Base-by-base conservation (phyloP, 2,888 invertebrate species). In the Polydrusus tereticollis region DNA sequence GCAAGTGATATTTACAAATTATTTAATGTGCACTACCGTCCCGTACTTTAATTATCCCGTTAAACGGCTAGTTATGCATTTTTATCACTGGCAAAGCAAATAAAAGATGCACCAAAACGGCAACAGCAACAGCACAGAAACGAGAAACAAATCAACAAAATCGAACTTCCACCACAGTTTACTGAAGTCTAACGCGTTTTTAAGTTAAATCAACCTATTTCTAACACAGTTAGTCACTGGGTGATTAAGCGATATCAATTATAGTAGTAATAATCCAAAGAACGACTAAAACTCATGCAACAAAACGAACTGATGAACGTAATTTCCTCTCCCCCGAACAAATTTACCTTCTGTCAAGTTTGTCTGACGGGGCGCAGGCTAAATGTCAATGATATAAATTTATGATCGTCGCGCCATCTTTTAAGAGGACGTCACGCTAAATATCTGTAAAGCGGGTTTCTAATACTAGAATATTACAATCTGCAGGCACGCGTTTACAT, bases 251-350 rank as follows among this genome's bases (percentile, higher is more conserved):
- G 45, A 63, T 63, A 63, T 14, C 57, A 36, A 29, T 38, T 60
- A 47, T 14, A 65, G 36, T 57, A 59, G 41, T 52, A 50, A 47
- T 65, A 50, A 43, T 47, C 63, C 41, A 50, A 59, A 55, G 45
- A 63, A 68, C 72, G 38, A 43, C 63, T 62, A 52, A 69, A 67
- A 66, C 72, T 63, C 63, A 63, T 55, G 16, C 59, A 63, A 67
- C 62, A 50, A 64, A 73, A 60, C 65, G 62, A 68, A 68, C 69
- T 69, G 72, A 58, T 52, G 29, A 69, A 73, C 58, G 63, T 63
- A 57, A 57, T 36, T 67, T 45, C 29, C 70, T 69, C 43, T 1
- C 12, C n/a, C 41, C 63, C 20, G 60, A 58, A 71, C 60, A 52
- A 55, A 66, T 66, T 65, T 67, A 45, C 66, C 41, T 62, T 62